Evolutionary conservation across 2,888 invertebrate species (phyloP).

Genomic region (Sinotaia quadrata): DNA sequence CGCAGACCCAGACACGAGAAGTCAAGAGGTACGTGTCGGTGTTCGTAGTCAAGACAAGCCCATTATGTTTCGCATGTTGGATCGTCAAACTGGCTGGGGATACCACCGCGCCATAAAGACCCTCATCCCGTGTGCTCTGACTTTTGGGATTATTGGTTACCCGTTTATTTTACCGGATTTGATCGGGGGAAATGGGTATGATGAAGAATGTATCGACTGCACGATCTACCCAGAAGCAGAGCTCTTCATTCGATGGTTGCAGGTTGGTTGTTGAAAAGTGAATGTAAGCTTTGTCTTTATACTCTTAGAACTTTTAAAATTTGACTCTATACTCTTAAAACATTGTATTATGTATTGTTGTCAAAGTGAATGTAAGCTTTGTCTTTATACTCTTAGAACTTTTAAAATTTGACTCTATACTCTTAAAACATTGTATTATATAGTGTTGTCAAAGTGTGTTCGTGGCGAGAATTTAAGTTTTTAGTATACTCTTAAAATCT

Average conservation of each 20-base stretch:
- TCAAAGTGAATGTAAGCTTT: too few relatives aligned
- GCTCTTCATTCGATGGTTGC: slow-evolving; percentile 84
- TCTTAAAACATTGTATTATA: too few relatives aligned
- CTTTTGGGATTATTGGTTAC: slow-evolving; percentile 76
- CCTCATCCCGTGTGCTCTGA: slow-evolving; percentile 85
- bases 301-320: too few relatives aligned
- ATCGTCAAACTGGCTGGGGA: slow-evolving; percentile 90
- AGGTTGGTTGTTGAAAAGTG: too few relatives aligned
- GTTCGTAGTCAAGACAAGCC: slow-evolving; percentile 87
- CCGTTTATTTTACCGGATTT: slow-evolving; percentile 92
- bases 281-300: too few relatives aligned
- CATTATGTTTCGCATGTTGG: slow-evolving; percentile 83
- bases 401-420: too few relatives aligned
- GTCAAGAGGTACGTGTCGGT: slow-evolving; percentile 89
- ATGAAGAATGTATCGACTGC: slow-evolving; percentile 33
- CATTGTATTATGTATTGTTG: too few relatives aligned
- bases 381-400: too few relatives aligned
- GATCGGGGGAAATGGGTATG: slow-evolving; percentile 73
- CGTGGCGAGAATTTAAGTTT: too few relatives aligned
- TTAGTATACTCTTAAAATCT: too few relatives aligned
- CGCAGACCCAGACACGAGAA: slow-evolving; percentile 66
- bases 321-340: too few relatives aligned
- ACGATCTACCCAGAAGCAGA: slow-evolving; percentile 57
- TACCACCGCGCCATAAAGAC: slow-evolving; percentile 81
- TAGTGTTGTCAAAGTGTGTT: too few relatives aligned